Conservation (phyloP, 2,888 invertebrate species). For the Xestia c-nigrum region DNA sequence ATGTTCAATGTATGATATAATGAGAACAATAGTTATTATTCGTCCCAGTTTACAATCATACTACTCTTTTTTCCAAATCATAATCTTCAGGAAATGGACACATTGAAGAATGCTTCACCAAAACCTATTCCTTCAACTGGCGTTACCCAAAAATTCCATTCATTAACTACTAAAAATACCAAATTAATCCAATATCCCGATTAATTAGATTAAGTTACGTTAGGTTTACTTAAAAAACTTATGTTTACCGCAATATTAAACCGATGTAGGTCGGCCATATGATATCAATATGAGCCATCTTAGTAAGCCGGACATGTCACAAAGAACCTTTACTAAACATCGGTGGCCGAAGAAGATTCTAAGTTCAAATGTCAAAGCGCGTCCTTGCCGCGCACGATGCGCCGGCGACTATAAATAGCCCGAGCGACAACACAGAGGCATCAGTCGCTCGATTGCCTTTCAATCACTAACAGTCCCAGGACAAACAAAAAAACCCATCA, state of each 20-base stretch:
- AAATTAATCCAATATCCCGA: neutral
- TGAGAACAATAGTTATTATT: neutral
- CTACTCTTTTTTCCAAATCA: neutral
- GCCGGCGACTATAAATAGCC: constrained; percentile 81
- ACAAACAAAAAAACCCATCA: constrained; percentile 70
- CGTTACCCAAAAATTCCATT: neutral
- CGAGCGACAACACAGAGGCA: constrained; percentile 73
- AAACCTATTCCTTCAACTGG: neutral
- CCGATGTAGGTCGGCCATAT: constrained; percentile 43
- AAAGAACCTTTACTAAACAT: constrained; percentile 73
- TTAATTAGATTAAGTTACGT: neutral
- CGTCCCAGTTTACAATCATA: no score
- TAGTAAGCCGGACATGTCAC: constrained; percentile 76
- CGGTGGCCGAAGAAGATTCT: constrained; percentile 78
- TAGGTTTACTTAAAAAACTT: neutral
- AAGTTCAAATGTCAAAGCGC: constrained; percentile 88
- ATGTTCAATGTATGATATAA: neutral
- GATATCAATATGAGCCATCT: constrained; percentile 53
- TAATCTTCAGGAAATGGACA: neutral
- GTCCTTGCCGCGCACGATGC: constrained; percentile 81
- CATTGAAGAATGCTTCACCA: neutral
- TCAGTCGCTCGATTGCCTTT: constrained; percentile 84
- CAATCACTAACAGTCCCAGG: constrained; percentile 72
- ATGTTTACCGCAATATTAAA: constrained; percentile 16
- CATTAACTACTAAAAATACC: neutral